Evolutionary conservation across 2,113 vertebrate genomes (phyloP).

Genomic region (Phaethornis superciliosus): DNA sequence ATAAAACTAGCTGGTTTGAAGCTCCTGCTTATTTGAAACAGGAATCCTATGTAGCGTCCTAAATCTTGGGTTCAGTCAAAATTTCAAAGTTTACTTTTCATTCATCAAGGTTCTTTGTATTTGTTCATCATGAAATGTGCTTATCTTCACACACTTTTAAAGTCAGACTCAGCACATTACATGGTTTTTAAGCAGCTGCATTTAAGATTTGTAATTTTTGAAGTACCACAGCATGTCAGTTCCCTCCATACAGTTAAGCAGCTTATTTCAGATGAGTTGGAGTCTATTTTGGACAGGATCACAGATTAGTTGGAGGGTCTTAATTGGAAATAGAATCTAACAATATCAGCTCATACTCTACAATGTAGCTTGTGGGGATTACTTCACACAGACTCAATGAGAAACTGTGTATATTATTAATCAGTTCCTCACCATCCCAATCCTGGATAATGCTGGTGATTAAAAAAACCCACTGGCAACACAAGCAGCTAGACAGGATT

Average conservation of each 20-base stretch:
- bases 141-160: background rate
- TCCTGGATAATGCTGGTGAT: background rate
- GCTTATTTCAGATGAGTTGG: background rate
- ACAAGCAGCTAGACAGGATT: background rate
- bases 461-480: background rate
- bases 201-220: background rate
- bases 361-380: background rate
- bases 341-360: background rate
- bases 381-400: background rate
- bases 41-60: accelerated
- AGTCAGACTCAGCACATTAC: background rate
- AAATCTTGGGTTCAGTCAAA: background rate
- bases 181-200: background rate
- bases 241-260: accelerated
- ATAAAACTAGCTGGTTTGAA: background rate
- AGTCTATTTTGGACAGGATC: background rate
- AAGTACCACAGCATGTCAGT: background rate
- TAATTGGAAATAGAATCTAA: background rate
- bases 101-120: background rate
- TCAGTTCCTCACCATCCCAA: background rate
- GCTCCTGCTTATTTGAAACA: background rate
- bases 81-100: background rate
- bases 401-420: background rate
- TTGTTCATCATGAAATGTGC: background rate
- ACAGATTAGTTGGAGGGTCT: background rate